Percentiles rank a stretch among this genome's conserved stretches.
phyloP scores from a whole-genome alignment of 1,140 invertebrate species.

The Steinernema feltiae region DNA sequence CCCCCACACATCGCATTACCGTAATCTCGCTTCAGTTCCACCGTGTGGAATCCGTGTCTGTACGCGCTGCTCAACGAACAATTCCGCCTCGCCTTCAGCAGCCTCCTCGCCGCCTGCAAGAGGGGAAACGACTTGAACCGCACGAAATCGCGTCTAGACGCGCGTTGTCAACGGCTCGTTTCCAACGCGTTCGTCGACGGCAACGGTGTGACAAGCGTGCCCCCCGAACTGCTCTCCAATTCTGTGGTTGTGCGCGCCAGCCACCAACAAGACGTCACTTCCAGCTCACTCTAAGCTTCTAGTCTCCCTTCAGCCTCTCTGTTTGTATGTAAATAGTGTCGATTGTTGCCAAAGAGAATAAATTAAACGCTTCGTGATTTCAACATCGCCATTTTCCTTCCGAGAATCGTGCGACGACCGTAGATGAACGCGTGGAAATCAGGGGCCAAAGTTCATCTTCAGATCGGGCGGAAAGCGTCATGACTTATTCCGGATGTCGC shows the following conservation, averaged over 20 bases:
- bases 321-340: neutral
- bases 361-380: neutral
- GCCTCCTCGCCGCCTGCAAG: conserved; percentile 18
- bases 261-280: neutral
- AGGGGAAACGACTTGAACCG: conserved; percentile 8
- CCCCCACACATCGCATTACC: no score
- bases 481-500: no score
- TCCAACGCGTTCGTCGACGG: conserved; percentile 13
- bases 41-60: conserved; percentile 37
- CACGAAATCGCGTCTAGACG: neutral
- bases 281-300: neutral
- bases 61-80: conserved; percentile 41
- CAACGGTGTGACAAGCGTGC: neutral
- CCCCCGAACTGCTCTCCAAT: neutral
- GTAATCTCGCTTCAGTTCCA: conserved; percentile 28
- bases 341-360: neutral
- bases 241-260: neutral
- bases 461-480: no score
- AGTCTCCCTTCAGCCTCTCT: neutral
- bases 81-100: conserved; percentile 38
- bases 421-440: no score
- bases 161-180: neutral
- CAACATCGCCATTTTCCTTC: no score
- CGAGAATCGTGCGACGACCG: no score
- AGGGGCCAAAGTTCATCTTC: no score